Conservation (phyloP, 2,888 invertebrate species). For the Agonopterix subpropinquella region DNA sequence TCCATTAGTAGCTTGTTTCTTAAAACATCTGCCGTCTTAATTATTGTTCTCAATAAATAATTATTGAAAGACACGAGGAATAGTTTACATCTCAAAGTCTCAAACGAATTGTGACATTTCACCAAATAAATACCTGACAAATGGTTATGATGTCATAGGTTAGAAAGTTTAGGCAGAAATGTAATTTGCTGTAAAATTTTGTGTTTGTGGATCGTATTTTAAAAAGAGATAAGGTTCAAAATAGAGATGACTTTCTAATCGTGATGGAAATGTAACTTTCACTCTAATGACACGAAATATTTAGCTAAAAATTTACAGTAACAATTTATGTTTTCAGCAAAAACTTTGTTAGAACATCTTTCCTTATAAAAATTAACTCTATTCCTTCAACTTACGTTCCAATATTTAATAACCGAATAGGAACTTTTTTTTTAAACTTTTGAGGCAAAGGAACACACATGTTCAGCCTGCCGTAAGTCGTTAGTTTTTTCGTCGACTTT, state of each 20-base stretch:
- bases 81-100: slow-evolving; percentile 32
- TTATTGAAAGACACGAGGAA: background rate
- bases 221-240: slow-evolving; percentile 18
- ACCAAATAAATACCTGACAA: slow-evolving; percentile 50
- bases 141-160: slow-evolving; percentile 45
- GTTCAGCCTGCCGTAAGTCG: slow-evolving; percentile 51
- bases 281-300: slow-evolving; percentile 54
- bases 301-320: slow-evolving; percentile 39
- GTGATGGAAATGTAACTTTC: slow-evolving; percentile 15
- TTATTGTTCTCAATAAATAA: slow-evolving; percentile 5
- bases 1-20: background rate
- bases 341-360: slow-evolving; percentile 8
- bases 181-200: slow-evolving; percentile 1
- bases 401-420: background rate
- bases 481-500: slow-evolving; percentile 48
- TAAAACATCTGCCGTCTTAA: slow-evolving; percentile 5
- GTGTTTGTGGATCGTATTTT: slow-evolving; percentile 11
- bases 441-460: slow-evolving; percentile 53
- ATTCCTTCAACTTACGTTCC: background rate
- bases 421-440: slow-evolving; percentile 27
- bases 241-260: background rate
- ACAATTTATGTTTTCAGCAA: slow-evolving; percentile 11
- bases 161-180: slow-evolving; percentile 20
- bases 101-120: slow-evolving; percentile 45
- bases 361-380: slow-evolving; percentile 1